phyloP scores from a whole-genome alignment of 2,113 vertebrate genomes.

The Oryzias melastigma region DNA sequence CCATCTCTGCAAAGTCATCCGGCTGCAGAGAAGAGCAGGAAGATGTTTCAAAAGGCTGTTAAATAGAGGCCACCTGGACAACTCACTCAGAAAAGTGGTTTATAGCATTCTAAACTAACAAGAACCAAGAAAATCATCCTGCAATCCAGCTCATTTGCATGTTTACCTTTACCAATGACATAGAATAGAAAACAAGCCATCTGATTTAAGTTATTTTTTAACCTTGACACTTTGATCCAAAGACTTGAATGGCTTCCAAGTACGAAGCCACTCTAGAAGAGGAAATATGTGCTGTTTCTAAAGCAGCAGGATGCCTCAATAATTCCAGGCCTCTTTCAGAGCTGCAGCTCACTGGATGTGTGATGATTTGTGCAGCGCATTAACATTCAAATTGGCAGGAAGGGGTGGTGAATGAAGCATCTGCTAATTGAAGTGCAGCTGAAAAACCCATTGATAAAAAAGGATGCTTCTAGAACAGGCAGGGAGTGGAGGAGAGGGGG shows the following conservation, averaged over 20 bases:
- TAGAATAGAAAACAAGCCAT: conserved; percentile 27
- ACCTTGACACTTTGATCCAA: conserved; percentile 59
- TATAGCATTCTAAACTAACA: conserved; percentile 6
- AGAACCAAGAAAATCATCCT: conserved; percentile 28
- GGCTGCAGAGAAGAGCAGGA: conserved; percentile 54
- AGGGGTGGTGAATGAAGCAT: conserved; percentile 78
- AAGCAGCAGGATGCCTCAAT: conserved; percentile 57
- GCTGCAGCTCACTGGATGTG: conserved; percentile 61
- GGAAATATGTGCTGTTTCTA: conserved; percentile 56
- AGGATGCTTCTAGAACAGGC: conserved; percentile 65
- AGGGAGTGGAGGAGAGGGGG: conserved; percentile 59
- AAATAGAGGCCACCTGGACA: conserved; percentile 31
- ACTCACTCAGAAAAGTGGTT: conserved; percentile 27
- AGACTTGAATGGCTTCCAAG: conserved; percentile 53
- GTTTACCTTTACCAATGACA: conserved; percentile 34
- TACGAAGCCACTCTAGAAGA: conserved; percentile 51
- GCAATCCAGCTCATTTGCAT: conserved; percentile 29
- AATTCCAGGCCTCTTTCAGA: conserved; percentile 68
- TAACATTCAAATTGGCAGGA: conserved; percentile 78
- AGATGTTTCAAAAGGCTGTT: conserved; percentile 34
- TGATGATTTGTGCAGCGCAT: conserved; percentile 66
- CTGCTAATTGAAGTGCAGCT: conserved; percentile 76
- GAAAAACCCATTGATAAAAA: conserved; percentile 74
- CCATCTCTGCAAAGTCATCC: conserved; percentile 82
- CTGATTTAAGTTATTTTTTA: conserved; percentile 45